A percentile compares a stretch with the other conserved stretches of the same genome.
These are phyloP conservation scores for Mantis religiosa DNA, from an alignment of 2,888 invertebrate genomes.

Conservation along the genomic window DNA sequence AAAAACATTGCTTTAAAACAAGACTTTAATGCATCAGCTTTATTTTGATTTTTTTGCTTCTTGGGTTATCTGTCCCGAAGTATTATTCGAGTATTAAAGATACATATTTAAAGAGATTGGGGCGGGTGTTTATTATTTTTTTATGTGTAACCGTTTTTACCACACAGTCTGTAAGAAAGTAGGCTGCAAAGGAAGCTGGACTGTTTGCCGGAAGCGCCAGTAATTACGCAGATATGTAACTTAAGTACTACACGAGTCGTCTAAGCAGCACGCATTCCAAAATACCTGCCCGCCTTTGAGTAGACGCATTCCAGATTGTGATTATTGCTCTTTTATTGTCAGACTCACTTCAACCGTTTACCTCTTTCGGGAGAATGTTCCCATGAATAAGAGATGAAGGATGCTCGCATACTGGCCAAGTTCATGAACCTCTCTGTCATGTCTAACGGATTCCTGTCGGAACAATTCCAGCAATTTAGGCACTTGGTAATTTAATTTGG, in stretches of 20 bases:
- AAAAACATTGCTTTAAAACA: too few relatives aligned
- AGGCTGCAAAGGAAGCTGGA: background rate
- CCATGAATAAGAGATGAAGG: background rate
- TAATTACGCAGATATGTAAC: background rate
- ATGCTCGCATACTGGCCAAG: too few relatives aligned
- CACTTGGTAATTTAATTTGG: background rate
- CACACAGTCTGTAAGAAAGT: background rate
- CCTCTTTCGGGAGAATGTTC: background rate
- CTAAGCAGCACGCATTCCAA: background rate
- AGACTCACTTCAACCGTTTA: background rate
- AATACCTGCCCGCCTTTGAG: background rate
- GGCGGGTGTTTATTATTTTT: too few relatives aligned
- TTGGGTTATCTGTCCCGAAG: too few relatives aligned
- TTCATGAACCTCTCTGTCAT: background rate
- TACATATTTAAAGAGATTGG: too few relatives aligned
- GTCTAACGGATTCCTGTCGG: background rate
- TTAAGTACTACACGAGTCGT: background rate
- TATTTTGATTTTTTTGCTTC: too few relatives aligned
- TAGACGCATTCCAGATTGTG: background rate
- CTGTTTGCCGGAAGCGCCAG: background rate
- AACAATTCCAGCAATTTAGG: background rate
- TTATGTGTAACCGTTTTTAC: too few relatives aligned
- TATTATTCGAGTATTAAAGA: too few relatives aligned
- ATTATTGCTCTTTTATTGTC: background rate
- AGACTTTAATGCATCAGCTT: too few relatives aligned